Percentiles rank a stretch among this genome's conserved stretches.
phyloP scores from a whole-genome alignment of 1,140 invertebrate species.

The Diuraphis noxia region DNA sequence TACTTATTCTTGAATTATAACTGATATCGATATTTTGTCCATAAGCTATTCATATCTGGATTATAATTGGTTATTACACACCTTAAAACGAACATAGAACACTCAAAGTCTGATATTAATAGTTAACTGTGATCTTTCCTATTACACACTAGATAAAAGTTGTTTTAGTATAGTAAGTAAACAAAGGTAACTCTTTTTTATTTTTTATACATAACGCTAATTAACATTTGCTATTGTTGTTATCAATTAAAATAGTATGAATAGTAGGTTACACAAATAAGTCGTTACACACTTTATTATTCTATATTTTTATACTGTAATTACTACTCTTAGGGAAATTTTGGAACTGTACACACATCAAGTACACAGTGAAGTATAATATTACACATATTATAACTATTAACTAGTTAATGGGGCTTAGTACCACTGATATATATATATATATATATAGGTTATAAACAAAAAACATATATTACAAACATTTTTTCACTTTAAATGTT shows the following conservation, averaged over 20 bases:
- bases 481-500: not conserved
- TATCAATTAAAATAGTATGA: not conserved
- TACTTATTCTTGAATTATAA: not conserved
- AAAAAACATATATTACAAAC: not conserved
- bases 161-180: not conserved
- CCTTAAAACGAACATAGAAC: not conserved
- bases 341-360: too few relatives aligned
- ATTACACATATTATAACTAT: not conserved
- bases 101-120: not conserved
- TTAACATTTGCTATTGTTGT: not conserved
- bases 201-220: not conserved
- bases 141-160: too few relatives aligned
- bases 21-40: not conserved
- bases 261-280: not conserved
- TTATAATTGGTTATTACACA: not conserved
- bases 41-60: not conserved
- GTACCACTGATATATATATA: too few relatives aligned
- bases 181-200: not conserved
- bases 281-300: too few relatives aligned
- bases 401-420: not conserved
- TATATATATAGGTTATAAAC: not conserved
- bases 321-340: too few relatives aligned
- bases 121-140: not conserved
- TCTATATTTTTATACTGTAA: too few relatives aligned
- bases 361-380: too few relatives aligned